These are phyloP conservation scores for Pilophorus perplexus DNA, from an alignment of 2,888 invertebrate genomes.

Conservation along the genomic window DNA sequence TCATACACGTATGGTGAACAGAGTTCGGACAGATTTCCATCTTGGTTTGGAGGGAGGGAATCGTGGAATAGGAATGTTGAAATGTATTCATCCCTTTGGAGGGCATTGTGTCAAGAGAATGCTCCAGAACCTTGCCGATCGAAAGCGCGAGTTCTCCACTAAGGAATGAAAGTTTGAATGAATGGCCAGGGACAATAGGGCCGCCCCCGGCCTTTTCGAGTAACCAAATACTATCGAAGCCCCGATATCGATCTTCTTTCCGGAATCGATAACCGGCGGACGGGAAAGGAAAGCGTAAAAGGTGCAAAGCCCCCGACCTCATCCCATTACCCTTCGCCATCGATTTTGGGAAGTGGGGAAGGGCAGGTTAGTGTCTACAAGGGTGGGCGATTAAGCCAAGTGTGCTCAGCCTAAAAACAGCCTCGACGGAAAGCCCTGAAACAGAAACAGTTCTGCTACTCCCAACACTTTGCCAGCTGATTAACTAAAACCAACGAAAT, in stretches of 20 bases:
- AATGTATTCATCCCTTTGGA: constrained; percentile 8
- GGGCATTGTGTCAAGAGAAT: constrained; percentile 16
- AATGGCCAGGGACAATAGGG: constrained; percentile 17
- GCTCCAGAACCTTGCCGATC: not conserved
- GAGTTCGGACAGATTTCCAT: no score
- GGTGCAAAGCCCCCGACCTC: not conserved
- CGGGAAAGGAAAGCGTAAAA: not conserved
- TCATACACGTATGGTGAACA: no score
- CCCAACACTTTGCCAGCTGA: no score
- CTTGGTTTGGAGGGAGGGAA: no score
- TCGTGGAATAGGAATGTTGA: constrained; percentile 11
- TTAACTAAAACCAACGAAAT: no score
- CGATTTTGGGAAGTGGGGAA: constrained; percentile 15
- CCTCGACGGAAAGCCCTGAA: no score
- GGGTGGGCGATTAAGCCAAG: constrained; percentile 6
- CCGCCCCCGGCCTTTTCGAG: not conserved
- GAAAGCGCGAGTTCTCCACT: not conserved
- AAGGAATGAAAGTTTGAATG: constrained; percentile 24
- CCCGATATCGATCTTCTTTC: constrained; percentile 1
- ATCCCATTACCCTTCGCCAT: no score
- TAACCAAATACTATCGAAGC: constrained; percentile 10
- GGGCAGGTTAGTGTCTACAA: not conserved
- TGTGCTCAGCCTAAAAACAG: constrained; percentile 8
- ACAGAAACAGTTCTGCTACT: no score
- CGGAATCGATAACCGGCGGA: constrained; percentile 1